A percentile compares a stretch with the other conserved stretches of the same genome.
phyloP scores from a whole-genome alignment of 2,888 invertebrate species.

The Xestia rhomboidea region DNA sequence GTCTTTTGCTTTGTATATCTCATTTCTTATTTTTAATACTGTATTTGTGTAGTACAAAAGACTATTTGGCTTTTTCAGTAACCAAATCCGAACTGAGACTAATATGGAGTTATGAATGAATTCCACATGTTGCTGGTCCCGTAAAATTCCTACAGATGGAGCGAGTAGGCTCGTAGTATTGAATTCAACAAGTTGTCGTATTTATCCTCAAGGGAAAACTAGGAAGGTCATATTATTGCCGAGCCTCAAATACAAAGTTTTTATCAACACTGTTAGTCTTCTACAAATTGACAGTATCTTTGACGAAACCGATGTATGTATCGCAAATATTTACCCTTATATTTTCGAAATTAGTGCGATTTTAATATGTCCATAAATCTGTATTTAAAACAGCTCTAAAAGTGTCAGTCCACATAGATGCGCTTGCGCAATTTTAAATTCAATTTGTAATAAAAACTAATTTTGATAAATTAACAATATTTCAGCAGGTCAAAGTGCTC shows the following conservation, averaged over 20 bases:
- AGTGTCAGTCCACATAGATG: not conserved
- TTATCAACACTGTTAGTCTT: not conserved
- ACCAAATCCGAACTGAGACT: not conserved
- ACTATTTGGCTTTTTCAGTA: too few species aligned
- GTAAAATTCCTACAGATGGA: constrained; percentile 37
- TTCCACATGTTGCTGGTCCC: not conserved
- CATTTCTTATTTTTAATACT: not conserved
- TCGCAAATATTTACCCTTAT: not conserved
- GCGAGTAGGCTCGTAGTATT: not conserved
- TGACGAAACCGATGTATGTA: not conserved
- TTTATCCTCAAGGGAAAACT: not conserved
- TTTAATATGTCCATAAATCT: not conserved
- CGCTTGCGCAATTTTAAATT: not conserved
- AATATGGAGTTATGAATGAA: constrained; percentile 9
- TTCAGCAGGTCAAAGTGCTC: not conserved
- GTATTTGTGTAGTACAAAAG: not conserved
- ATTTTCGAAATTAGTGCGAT: not conserved
- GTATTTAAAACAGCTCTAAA: not conserved
- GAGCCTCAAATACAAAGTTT: not conserved
- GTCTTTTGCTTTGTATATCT: not conserved
- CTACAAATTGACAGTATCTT: not conserved
- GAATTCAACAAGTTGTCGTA: constrained; percentile 15
- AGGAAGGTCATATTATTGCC: not conserved
- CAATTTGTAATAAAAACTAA: not conserved
- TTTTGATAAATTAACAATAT: not conserved